A percentile compares a stretch with the other conserved stretches of the same genome.
These are phyloP conservation scores for Brachypteracias leptosomus DNA, from an alignment of 2,113 vertebrate species.

Conservation along the genomic window DNA sequence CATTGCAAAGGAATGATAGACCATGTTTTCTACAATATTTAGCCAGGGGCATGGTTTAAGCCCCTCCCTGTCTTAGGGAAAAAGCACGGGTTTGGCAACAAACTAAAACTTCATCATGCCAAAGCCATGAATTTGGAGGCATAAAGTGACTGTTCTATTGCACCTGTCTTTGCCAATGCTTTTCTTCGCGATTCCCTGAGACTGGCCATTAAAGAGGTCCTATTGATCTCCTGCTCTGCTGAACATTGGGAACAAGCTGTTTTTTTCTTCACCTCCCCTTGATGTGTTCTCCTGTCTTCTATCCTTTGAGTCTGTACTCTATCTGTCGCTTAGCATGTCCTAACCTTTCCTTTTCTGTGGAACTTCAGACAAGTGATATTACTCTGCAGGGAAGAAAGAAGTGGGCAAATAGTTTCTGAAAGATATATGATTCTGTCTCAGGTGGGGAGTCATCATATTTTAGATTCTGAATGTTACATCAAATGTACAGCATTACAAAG, in stretches of 20 bases:
- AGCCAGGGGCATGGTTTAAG: not conserved
- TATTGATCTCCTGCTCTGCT: not conserved
- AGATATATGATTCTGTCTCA: not conserved
- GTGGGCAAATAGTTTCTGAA: not conserved
- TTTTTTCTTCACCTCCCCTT: not conserved
- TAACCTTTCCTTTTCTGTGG: not conserved
- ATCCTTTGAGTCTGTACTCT: not conserved
- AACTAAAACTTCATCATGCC: not conserved
- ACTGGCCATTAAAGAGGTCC: not conserved
- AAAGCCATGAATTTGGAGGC: not conserved
- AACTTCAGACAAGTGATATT: not conserved
- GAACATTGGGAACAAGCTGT: not conserved
- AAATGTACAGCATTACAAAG: not conserved
- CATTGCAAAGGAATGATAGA: not conserved
- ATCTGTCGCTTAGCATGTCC: not conserved
- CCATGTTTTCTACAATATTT: not conserved
- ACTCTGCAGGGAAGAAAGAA: not conserved
- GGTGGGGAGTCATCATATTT: not conserved
- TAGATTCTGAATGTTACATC: not conserved
- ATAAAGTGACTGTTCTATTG: not conserved
- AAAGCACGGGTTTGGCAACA: not conserved
- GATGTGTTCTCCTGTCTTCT: not conserved
- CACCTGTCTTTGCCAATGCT: not conserved
- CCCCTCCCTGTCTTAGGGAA: not conserved
- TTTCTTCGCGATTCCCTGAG: not conserved